phyloP scores from a whole-genome alignment of 2,113 vertebrate genomes.

The Nycticryphes semicollaris region DNA sequence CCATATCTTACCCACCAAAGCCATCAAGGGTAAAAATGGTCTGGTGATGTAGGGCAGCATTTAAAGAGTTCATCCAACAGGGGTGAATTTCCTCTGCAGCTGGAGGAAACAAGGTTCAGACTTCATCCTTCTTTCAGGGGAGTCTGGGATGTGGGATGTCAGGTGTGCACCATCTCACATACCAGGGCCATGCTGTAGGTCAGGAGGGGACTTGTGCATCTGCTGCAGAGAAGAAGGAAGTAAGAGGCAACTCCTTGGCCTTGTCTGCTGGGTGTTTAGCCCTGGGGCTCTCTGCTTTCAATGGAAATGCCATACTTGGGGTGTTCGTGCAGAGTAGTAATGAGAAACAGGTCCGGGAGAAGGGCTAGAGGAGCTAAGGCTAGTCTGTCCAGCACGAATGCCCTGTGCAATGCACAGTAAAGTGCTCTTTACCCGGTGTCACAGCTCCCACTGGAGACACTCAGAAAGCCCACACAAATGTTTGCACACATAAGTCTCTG shows the following conservation, averaged over 20 bases:
- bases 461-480: neutral
- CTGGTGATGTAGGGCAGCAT: neutral
- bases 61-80: neutral
- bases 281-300: neutral
- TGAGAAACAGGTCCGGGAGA: neutral
- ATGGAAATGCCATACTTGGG: neutral
- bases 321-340: neutral
- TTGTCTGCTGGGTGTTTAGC: accelerated
- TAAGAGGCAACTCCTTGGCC: neutral
- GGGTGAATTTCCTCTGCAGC: neutral
- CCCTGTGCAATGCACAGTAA: neutral
- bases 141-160: neutral
- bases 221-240: neutral
- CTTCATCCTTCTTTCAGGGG: neutral
- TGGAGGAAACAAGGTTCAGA: neutral
- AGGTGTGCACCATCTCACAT: neutral
- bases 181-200: neutral
- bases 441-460: neutral
- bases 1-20: neutral
- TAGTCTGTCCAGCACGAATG: neutral
- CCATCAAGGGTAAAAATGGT: neutral
- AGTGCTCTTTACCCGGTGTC: neutral
- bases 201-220: neutral
- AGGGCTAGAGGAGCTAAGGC: neutral
- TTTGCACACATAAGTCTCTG: neutral